These are phyloP conservation scores for Agrochola lychnidis DNA, from an alignment of 2,888 invertebrate genomes.

Conservation along the genomic window DNA sequence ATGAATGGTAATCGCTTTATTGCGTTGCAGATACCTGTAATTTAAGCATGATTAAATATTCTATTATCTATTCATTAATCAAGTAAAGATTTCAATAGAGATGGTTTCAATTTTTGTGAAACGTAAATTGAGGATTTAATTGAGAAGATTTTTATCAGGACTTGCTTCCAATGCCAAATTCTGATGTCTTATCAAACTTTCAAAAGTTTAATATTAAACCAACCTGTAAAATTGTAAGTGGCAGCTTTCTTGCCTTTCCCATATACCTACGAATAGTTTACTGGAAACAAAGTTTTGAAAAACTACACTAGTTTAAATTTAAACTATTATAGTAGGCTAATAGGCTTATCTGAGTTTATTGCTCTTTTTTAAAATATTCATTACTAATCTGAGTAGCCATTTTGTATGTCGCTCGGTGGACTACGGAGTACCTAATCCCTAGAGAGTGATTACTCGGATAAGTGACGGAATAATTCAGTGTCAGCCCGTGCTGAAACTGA, in stretches of 20 bases:
- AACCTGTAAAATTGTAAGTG: too few species aligned
- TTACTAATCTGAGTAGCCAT: constrained; percentile 5
- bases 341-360: constrained; percentile 37
- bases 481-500: not conserved
- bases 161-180: not conserved
- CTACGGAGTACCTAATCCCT: not conserved
- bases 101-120: constrained; percentile 16
- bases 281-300: not conserved
- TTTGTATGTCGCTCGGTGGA: constrained; percentile 2
- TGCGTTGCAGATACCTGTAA: constrained; percentile 33
- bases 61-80: constrained; percentile 37
- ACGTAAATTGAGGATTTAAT: not conserved
- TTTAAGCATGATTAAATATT: constrained; percentile 25
- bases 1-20: constrained; percentile 54
- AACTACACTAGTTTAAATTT: not conserved
- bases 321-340: not conserved
- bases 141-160: not conserved
- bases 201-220: too few species aligned
- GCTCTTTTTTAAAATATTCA: constrained; percentile 25
- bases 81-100: not conserved
- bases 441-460: not conserved
- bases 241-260: not conserved
- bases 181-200: not conserved
- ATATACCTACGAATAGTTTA: not conserved
- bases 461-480: not conserved